A percentile compares a stretch with the other conserved stretches of the same genome.
phyloP scores from a whole-genome alignment of 2,113 vertebrate species.

The Colinus virginianus region DNA sequence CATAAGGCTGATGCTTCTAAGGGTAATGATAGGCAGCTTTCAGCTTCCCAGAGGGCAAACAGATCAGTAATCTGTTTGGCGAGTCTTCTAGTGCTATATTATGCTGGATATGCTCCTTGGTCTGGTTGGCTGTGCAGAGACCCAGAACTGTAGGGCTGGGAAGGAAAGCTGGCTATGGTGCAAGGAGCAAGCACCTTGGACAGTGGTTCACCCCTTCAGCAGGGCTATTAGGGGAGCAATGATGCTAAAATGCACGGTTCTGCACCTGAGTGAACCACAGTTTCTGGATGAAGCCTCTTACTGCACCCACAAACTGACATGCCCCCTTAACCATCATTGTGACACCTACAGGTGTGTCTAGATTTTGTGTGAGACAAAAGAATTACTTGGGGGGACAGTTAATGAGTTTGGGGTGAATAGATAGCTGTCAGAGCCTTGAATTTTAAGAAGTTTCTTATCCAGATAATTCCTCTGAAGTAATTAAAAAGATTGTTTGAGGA shows the following conservation, averaged over 20 bases:
- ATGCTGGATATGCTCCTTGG: rapidly evolving
- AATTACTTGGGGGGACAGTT: background rate
- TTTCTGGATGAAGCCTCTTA: background rate
- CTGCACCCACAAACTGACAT: background rate
- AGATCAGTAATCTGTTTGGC: background rate
- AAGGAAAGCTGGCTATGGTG: background rate
- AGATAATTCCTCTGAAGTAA: background rate
- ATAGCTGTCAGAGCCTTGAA: background rate
- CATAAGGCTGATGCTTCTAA: background rate
- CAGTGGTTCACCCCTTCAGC: slow-evolving; percentile 9
- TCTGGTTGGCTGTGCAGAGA: background rate
- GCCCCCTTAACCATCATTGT: background rate
- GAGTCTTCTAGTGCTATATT: background rate
- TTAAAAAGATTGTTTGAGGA: background rate
- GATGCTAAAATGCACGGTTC: background rate
- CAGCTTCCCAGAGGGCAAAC: background rate
- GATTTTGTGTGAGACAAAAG: background rate
- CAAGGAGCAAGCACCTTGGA: slow-evolving; percentile 59
- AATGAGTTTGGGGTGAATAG: background rate
- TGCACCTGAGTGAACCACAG: background rate
- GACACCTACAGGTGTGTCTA: background rate
- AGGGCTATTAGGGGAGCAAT: rapidly evolving
- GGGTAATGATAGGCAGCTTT: background rate
- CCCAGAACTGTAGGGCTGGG: background rate
- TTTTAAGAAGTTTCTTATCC: background rate